A percentile compares a stretch with the other conserved stretches of the same genome.
Evolutionary conservation across 1,140 invertebrate species (phyloP).

Genomic region (Mylabris phalerata): DNA sequence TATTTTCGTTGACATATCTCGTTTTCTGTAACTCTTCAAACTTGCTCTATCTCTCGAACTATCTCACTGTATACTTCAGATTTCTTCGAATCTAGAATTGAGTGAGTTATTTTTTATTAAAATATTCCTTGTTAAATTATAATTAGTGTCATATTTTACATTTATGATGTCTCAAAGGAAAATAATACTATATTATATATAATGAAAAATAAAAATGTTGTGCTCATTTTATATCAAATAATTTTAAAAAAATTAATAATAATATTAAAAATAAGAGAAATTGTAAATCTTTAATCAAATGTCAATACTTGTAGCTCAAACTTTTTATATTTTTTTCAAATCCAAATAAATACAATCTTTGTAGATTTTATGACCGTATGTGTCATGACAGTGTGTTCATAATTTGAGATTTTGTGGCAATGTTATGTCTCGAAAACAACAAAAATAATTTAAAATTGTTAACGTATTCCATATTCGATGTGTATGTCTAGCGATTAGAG

Average conservation of each 20-base stretch:
- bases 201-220: conserved; percentile 24
- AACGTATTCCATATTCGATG: too few species aligned
- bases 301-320: conserved; percentile 42
- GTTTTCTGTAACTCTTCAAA: neutral
- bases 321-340: conserved; percentile 36
- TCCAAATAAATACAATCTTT: conserved; percentile 26
- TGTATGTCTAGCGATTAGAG: too few species aligned
- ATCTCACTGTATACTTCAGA: too few species aligned
- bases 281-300: conserved; percentile 37
- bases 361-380: conserved; percentile 24
- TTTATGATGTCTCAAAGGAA: conserved; percentile 27
- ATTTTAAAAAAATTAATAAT: conserved; percentile 16
- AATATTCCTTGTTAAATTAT: neutral
- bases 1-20: neutral
- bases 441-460: too few species aligned
- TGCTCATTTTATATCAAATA: conserved; percentile 41
- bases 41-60: neutral
- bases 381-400: conserved; percentile 34
- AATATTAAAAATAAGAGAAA: conserved; percentile 11
- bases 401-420: conserved; percentile 24
- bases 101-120: conserved; percentile 9
- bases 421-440: conserved; percentile 10
- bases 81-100: neutral
- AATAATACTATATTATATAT: neutral
- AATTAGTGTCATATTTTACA: conserved; percentile 25